Evolutionary conservation across 1,140 invertebrate genomes (phyloP).

Genomic region (Chrysoperla carnea): DNA sequence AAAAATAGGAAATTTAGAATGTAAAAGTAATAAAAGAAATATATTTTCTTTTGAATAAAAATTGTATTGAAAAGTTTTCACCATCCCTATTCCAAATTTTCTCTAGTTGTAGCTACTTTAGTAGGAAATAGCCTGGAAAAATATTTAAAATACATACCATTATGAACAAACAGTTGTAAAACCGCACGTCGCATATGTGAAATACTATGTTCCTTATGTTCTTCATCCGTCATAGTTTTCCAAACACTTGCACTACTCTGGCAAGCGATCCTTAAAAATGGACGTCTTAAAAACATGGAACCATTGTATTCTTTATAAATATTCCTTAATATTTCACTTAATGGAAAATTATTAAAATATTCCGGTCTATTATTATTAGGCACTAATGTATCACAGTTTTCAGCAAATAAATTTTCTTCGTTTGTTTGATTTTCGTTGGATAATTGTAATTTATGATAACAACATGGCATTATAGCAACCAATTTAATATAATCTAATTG

Average conservation of each 20-base stretch:
- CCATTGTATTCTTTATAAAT: conserved; percentile 17
- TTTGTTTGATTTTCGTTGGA: background rate
- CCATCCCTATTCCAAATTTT: too few relatives aligned
- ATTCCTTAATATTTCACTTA: conserved; percentile 28
- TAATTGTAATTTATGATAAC: conserved; percentile 57
- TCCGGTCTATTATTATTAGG: conserved; percentile 7
- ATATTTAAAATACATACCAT: conserved; percentile 29
- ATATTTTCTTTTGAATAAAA: too few relatives aligned
- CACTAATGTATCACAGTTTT: conserved; percentile 8
- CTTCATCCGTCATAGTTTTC: conserved; percentile 19
- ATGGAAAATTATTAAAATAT: conserved; percentile 42
- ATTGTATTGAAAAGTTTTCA: too few relatives aligned
- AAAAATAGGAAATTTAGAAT: too few relatives aligned
- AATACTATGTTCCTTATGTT: conserved; percentile 30
- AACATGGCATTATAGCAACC: conserved; percentile 64
- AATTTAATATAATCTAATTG: conserved; percentile 34
- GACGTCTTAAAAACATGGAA: conserved; percentile 28
- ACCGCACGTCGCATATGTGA: conserved; percentile 38
- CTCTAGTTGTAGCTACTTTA: too few relatives aligned
- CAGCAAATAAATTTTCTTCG: too few relatives aligned
- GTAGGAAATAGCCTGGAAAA: too few relatives aligned
- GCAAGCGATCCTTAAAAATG: conserved; percentile 48
- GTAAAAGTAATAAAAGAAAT: too few relatives aligned
- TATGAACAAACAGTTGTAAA: conserved; percentile 31
- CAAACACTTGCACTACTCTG: conserved; percentile 29